Percentiles rank a stretch among this genome's conserved stretches.
Conservation (phyloP, 2,113 vertebrate genomes). For the Columba livia region DNA sequence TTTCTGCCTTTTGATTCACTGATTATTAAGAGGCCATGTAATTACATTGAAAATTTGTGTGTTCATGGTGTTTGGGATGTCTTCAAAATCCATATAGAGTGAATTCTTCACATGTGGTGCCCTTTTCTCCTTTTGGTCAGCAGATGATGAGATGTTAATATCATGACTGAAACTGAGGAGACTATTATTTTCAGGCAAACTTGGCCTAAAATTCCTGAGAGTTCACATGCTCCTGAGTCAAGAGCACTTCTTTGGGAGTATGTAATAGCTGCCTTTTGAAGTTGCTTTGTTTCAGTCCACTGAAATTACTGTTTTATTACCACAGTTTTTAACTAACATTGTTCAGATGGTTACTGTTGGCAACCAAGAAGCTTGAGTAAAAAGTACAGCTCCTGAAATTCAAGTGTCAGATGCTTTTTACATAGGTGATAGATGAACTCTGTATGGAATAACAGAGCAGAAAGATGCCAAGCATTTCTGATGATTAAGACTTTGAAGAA, state of each 20-base stretch:
- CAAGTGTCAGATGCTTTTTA: neutral
- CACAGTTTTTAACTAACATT: neutral
- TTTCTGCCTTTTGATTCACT: neutral
- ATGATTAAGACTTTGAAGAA: neutral
- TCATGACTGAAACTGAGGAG: neutral
- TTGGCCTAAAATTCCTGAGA: neutral
- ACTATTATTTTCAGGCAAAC: neutral
- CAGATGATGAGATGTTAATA: neutral
- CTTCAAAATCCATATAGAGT: rapidly evolving
- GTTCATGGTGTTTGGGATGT: neutral
- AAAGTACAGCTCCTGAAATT: neutral
- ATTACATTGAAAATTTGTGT: neutral
- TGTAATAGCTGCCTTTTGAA: neutral
- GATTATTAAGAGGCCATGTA: neutral
- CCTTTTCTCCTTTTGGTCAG: neutral
- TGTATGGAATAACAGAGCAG: neutral
- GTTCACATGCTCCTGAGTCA: neutral
- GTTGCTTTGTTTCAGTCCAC: neutral
- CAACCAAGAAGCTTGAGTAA: neutral
- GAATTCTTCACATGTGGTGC: neutral
- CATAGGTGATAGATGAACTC: neutral
- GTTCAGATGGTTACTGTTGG: neutral
- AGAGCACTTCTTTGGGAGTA: neutral
- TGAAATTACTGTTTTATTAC: neutral
- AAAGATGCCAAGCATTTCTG: neutral